phyloP scores from a whole-genome alignment of 2,113 vertebrate species.

The Pitta sordida region DNA sequence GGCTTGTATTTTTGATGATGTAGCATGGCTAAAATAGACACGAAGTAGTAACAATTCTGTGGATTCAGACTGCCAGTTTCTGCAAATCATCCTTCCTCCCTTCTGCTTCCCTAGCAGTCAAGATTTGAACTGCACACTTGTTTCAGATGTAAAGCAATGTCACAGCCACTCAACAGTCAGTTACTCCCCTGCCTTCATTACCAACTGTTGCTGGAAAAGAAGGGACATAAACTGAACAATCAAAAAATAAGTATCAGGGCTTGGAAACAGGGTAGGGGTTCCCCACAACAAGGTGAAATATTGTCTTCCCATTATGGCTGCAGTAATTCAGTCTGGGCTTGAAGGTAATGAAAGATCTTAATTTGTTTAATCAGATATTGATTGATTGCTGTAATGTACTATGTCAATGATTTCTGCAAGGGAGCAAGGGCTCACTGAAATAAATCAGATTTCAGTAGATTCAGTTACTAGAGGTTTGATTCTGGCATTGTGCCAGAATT shows the following conservation, averaged over 20 bases:
- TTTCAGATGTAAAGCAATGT: neutral
- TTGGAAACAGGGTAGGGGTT: neutral
- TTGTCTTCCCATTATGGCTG: neutral
- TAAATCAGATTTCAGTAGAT: neutral
- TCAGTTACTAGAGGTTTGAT: neutral
- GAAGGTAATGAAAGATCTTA: slow-evolving; percentile 51
- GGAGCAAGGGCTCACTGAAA: neutral
- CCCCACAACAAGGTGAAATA: slow-evolving; percentile 10
- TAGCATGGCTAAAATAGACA: neutral
- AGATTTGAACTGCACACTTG: neutral
- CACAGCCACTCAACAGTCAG: neutral
- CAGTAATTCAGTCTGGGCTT: slow-evolving; percentile 35
- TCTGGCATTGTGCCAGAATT: neutral
- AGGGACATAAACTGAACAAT: neutral
- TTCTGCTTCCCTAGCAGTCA: neutral
- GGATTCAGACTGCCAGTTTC: neutral
- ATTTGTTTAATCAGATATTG: slow-evolving; percentile 54
- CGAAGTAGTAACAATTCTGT: neutral
- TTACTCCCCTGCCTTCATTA: neutral
- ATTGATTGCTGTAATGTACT: slow-evolving; percentile 52
- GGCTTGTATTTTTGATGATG: neutral
- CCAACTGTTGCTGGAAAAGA: neutral
- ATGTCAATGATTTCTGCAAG: slow-evolving; percentile 29
- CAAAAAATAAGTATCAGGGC: neutral
- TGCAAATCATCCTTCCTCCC: neutral